Percentiles rank a stretch among this genome's conserved stretches.
Conservation (phyloP, 1,140 invertebrate genomes). For the Dufourea novaeangliae region DNA sequence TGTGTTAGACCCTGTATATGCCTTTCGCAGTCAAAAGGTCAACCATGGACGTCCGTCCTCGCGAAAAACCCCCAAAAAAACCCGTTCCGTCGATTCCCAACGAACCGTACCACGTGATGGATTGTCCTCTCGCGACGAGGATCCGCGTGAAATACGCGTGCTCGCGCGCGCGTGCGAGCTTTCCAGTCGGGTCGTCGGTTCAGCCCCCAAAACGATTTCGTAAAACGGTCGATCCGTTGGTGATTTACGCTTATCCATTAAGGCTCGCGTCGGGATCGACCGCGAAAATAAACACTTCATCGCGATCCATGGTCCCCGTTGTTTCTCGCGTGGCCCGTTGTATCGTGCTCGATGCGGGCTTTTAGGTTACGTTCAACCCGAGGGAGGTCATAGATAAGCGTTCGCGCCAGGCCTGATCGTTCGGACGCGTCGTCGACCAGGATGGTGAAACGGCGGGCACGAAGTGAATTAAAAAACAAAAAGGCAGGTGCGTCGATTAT, state of each 20-base stretch:
- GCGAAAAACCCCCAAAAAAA: too few relatives aligned
- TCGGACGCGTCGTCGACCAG: constrained; percentile 65
- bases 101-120: background rate
- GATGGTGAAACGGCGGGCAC: constrained; percentile 50
- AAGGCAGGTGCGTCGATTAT: constrained; percentile 62
- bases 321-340: background rate
- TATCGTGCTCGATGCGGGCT: constrained; percentile 46
- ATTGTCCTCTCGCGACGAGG: constrained; percentile 4
- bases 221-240: constrained; percentile 35
- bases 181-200: too few relatives aligned
- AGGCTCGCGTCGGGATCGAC: constrained; percentile 20
- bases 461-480: constrained; percentile 70
- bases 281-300: constrained; percentile 62
- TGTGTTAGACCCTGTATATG: too few relatives aligned
- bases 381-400: constrained; percentile 67
- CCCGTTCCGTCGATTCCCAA: background rate
- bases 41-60: too few relatives aligned
- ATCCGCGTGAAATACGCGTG: constrained; percentile 44
- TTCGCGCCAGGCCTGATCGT: constrained; percentile 64
- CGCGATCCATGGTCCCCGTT: background rate
- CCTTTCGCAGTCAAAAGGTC: too few relatives aligned
- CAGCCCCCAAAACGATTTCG: constrained; percentile 25
- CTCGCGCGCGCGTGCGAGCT: constrained; percentile 16
- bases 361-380: constrained; percentile 55
- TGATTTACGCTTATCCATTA: constrained; percentile 57